Percentiles rank a stretch among this genome's conserved stretches.
Evolutionary conservation across 2,888 invertebrate genomes (phyloP).

Genomic region (Parelbella ahira): DNA sequence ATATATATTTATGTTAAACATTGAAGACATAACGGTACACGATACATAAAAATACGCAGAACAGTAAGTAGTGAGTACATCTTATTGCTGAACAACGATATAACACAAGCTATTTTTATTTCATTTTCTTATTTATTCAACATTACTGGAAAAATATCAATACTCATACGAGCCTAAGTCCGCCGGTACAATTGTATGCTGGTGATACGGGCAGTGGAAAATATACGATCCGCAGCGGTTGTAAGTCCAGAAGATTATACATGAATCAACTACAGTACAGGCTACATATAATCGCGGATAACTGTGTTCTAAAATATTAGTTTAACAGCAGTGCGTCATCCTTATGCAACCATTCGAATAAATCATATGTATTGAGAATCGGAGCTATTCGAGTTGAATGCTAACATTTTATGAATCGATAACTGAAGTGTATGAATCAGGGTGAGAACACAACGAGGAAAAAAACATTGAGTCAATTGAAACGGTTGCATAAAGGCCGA

Average conservation of each 20-base stretch:
- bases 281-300: constrained; percentile 44
- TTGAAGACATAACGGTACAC: too few species aligned
- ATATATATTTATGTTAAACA: too few species aligned
- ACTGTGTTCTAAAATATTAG: constrained; percentile 44
- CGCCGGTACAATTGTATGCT: constrained; percentile 31
- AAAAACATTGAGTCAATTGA: background rate
- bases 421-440: background rate
- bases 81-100: constrained; percentile 32
- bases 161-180: constrained; percentile 38
- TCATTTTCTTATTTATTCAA: constrained; percentile 36
- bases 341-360: constrained; percentile 27
- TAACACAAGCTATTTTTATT: constrained; percentile 37
- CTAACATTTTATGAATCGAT: too few species aligned
- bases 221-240: constrained; percentile 29
- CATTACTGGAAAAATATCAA: constrained; percentile 33
- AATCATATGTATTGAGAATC: too few species aligned
- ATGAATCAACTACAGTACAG: constrained; percentile 44
- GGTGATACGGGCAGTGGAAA: background rate
- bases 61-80: constrained; percentile 6
- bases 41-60: constrained; percentile 7
- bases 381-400: too few species aligned
- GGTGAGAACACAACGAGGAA: background rate
- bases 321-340: constrained; percentile 18
- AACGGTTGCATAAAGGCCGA: constrained; percentile 27
- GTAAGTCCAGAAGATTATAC: constrained; percentile 38